Conservation (phyloP, 2,113 vertebrate species). For the Leiothrix lutea region DNA sequence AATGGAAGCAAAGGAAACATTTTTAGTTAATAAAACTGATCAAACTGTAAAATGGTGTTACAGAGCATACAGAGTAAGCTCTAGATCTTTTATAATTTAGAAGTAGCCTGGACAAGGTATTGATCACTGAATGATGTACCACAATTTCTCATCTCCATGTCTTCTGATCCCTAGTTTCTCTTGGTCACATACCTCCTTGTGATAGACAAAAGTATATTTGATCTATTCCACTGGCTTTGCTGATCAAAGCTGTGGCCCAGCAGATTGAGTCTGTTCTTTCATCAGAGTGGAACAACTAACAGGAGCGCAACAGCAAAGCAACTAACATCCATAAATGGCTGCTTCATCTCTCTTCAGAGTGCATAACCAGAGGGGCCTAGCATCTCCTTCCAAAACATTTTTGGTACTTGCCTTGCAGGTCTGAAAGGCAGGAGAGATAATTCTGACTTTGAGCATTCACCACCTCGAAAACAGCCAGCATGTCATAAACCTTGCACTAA, state of each 20-base stretch:
- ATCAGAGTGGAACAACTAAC: neutral
- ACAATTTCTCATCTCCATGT: neutral
- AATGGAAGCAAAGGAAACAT: neutral
- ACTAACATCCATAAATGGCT: neutral
- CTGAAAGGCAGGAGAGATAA: neutral
- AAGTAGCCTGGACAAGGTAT: neutral
- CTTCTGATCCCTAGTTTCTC: neutral
- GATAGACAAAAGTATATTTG: neutral
- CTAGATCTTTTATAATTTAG: neutral
- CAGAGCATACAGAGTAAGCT: neutral
- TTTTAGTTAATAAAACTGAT: neutral
- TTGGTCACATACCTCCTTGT: neutral
- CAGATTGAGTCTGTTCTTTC: neutral
- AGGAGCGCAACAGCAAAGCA: neutral
- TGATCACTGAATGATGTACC: neutral
- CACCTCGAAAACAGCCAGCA: neutral
- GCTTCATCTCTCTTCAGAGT: neutral
- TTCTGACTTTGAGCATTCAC: neutral
- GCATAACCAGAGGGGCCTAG: neutral
- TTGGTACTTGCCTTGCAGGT: neutral
- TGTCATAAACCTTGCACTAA: neutral
- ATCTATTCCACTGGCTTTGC: neutral
- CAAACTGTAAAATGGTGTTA: neutral
- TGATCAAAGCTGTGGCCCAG: neutral
- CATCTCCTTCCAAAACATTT: neutral